Evolutionary conservation across 2,888 invertebrate species (phyloP).

Genomic region (Dromius quadrimaculatus): DNA sequence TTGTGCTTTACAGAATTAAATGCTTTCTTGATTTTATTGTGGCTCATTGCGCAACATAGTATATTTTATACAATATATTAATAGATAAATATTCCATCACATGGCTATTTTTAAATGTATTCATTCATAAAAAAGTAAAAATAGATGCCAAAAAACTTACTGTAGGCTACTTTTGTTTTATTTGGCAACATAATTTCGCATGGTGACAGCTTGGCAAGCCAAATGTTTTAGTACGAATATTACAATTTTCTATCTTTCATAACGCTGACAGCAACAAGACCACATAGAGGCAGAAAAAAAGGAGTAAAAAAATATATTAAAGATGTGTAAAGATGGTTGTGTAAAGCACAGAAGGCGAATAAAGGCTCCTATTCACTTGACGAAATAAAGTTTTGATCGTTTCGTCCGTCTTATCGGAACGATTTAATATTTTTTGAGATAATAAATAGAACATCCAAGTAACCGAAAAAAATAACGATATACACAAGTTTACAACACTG

Average conservation of each 20-base stretch:
- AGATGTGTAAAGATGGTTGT: conserved; percentile 30
- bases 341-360: conserved; percentile 35
- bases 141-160: conserved; percentile 31
- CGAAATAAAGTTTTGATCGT: conserved; percentile 45
- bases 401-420: conserved; percentile 38
- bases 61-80: conserved; percentile 22
- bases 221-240: conserved; percentile 36
- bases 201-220: conserved; percentile 20
- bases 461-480: conserved; percentile 38
- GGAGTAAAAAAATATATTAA: conserved; percentile 42
- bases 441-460: conserved; percentile 48
- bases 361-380: conserved; percentile 38
- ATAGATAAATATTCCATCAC: conserved; percentile 33
- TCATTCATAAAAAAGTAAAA: conserved; percentile 41
- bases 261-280: conserved; percentile 22
- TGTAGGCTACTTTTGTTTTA: conserved; percentile 29
- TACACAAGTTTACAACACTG: conserved; percentile 23
- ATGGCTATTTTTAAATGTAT: conserved; percentile 37
- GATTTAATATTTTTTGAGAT: conserved; percentile 47
- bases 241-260: conserved; percentile 22
- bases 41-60: conserved; percentile 23
- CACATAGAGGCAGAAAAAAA: conserved; percentile 30
- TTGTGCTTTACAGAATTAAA: conserved; percentile 36
- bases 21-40: conserved; percentile 25
- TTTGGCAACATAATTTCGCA: conserved; percentile 32